These are phyloP conservation scores for Caenorhabditis sp. DNA, from an alignment of 2,888 invertebrate genomes.

Conservation along the genomic window DNA sequence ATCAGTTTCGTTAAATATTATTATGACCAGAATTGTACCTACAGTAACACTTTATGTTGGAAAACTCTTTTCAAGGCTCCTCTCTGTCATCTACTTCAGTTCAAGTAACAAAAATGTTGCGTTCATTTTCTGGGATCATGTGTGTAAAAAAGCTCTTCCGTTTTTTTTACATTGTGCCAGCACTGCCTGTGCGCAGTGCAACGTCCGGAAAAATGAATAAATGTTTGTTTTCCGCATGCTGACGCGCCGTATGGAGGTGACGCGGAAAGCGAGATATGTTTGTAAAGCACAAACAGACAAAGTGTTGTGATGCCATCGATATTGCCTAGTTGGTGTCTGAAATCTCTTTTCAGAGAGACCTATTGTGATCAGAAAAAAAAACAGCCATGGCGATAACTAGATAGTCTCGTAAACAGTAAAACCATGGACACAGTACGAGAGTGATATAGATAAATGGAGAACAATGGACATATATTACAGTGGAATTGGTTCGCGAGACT, in stretches of 20 bases:
- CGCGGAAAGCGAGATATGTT: constrained; percentile 28
- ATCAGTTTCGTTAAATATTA: no score
- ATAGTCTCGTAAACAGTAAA: constrained; percentile 20
- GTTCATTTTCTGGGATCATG: constrained; percentile 21
- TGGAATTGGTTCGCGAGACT: neutral
- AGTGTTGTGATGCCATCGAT: constrained; percentile 44
- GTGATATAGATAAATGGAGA: constrained; percentile 23
- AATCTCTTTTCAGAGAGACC: neutral
- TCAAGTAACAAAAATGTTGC: neutral
- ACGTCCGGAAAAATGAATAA: constrained; percentile 63
- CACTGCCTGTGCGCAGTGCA: constrained; percentile 18
- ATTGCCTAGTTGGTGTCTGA: neutral
- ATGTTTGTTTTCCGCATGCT: constrained; percentile 67
- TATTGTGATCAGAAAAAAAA: constrained; percentile 4
- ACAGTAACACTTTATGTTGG: no score
- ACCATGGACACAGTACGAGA: neutral
- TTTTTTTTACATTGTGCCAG: constrained; percentile 17
- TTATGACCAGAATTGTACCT: no score
- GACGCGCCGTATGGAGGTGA: constrained; percentile 27
- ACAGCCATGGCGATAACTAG: neutral
- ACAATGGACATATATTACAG: constrained; percentile 29
- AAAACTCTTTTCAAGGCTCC: no score
- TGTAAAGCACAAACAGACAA: constrained; percentile 36
- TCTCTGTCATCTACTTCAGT: neutral
- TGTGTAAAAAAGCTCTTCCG: constrained; percentile 28